Base-by-base conservation (phyloP, 2,797 vertebrate genomes). In the Neomorphus geoffroyi region DNA sequence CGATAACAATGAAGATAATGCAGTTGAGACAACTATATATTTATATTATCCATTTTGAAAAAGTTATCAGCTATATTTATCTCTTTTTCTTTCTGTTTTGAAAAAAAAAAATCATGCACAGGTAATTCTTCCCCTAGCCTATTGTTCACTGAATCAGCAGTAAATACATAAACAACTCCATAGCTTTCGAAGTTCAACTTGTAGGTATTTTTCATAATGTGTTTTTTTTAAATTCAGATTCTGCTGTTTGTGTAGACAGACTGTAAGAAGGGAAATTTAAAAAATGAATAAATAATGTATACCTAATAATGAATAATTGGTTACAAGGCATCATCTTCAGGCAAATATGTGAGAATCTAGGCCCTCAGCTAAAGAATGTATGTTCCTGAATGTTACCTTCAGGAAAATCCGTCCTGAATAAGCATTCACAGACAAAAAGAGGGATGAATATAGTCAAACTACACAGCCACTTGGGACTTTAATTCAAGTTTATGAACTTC, bases 401-500 rank as follows among this genome's bases (percentile, higher is more conserved):
- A 74, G 62, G 43, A 84, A 93, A 94, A 88, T 72, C 66, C 35
- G 46, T 66, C 11, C 58, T 73, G 64, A 90, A 60, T 85, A 82
- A 90, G 23, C 45, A 57, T 69, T 77, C 72, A 88, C 32, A 78
- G 53, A 43, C 61, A 83, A 85, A 90, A 92, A 92, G 67, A 92
- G 64, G 53, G 27, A 93, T 95, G 37, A 87, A 82, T 90, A 35
- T 84, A 86, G 80, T 67, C 74, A 94, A 96, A 77, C 78, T 87
- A 71, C 71, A 58, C 27, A 89, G 80, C 19, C 86, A 78, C 69
- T 78, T 92, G 80, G 74, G 92, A 94, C 65, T 94, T 94, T 84
- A 96, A 93, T 94, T 96, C 80, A 94, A 82, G 90, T 92, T 94
- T 94, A 80, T 96, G 56, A 94, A 93, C 83, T 92, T 92, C 88